Evolutionary conservation across 2,797 vertebrate genomes (phyloP).

Genomic region (Myotis vivesi): DNA sequence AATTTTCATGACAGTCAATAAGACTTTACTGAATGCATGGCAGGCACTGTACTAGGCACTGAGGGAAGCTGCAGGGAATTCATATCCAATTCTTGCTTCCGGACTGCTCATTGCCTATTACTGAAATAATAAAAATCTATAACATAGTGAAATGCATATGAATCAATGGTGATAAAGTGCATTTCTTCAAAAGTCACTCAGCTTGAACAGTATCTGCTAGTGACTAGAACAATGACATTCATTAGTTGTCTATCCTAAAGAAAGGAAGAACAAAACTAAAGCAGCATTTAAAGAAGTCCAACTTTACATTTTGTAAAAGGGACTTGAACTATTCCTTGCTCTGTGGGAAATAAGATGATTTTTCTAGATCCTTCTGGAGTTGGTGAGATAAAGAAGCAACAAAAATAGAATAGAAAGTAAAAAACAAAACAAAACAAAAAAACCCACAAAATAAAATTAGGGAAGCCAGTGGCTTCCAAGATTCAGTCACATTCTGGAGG

Average conservation of each 20-base stretch:
- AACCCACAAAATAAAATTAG: not conserved
- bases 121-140: not conserved
- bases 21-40: not conserved
- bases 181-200: not conserved
- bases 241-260: not conserved
- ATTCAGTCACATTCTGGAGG: not conserved
- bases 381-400: not conserved
- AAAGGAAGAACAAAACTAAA: not conserved
- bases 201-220: not conserved
- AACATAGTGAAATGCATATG: not conserved
- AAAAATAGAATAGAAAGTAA: not conserved
- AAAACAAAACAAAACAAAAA: not conserved
- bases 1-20: not conserved
- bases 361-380: not conserved
- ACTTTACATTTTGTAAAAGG: not conserved
- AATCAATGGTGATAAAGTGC: not conserved
- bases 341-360: not conserved
- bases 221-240: not conserved
- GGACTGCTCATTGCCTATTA: not conserved
- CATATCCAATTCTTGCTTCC: not conserved
- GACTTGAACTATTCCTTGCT: not conserved
- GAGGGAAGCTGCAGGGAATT: not conserved
- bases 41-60: not conserved
- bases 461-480: fast-evolving
- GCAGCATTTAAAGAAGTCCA: too few relatives aligned